Evolutionary conservation across 2,797 vertebrate genomes (phyloP), one percentile per base, ranked within the genome.

Genomic region (Hipposideros larvatus): DNA sequence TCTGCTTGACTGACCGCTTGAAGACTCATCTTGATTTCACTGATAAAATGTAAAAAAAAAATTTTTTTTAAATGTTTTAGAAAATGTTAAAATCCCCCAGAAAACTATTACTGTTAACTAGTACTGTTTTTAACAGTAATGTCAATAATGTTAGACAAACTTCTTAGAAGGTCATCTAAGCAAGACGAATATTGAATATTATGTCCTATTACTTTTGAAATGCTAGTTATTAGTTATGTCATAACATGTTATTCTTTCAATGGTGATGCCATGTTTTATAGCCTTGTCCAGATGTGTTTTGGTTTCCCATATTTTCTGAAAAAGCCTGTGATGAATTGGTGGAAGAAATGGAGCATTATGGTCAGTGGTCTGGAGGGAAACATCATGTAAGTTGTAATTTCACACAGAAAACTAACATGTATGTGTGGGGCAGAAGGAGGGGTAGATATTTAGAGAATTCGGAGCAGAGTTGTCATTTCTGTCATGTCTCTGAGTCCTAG

Each of bases 271-370:
- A 7, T 96, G 59, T 97, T 41, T 98, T 98, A 24, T 98, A 99
- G 99, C 99, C 99, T 2, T 99, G 99, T 97, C 99, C 99, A 97
- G 99, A 99, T 99, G 99, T 99, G 51, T 99, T 99, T 98, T 99
- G 99, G 99, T 99, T 99, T 97, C 99, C 99, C 7, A 99, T 99
- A 97, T 99, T 99, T 98, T 99, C 99, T 43, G 99, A 99, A 90
- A 96, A 98, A 75, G 99, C 99, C 77, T 99, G 99, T 97, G 99
- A 99, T 96, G 99, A 99, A 97, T 73, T 99, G 71, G 99, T 99
- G 2, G 99, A 99, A 97, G 99, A 99, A 98, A 99, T 99, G 99
- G 99, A 99, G 97, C 98, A 99, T 96, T 99, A 97, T 70, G 99
- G 99, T 28, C 97, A 99, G 18, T 99, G 99, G 99, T 99, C 99